Evolutionary conservation across 2,888 invertebrate species (phyloP).

Genomic region (Monoplex corrugatus): DNA sequence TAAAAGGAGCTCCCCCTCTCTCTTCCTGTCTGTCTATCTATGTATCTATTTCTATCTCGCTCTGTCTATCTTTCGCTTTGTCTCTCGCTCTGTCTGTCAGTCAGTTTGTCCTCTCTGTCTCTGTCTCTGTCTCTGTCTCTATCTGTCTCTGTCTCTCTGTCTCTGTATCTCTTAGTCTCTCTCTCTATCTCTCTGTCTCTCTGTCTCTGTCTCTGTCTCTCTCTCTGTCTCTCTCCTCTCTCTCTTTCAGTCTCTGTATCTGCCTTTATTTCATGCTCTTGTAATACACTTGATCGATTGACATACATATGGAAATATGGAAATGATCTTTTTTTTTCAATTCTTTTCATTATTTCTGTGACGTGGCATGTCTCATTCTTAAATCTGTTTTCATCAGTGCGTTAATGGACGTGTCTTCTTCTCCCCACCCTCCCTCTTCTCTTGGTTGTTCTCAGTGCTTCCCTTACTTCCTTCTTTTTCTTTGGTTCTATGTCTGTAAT

Average conservation of each 20-base stretch:
- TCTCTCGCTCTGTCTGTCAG: conserved; percentile 27
- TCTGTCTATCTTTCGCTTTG: background rate
- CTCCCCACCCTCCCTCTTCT: too few relatives aligned
- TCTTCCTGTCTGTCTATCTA: background rate
- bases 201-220: background rate
- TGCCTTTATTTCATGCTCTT: too few relatives aligned
- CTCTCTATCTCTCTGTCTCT: background rate
- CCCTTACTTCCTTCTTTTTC: too few relatives aligned
- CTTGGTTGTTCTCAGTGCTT: too few relatives aligned
- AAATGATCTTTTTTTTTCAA: too few relatives aligned
- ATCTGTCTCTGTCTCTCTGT: conserved; percentile 12
- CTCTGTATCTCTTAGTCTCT: background rate
- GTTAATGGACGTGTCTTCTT: too few relatives aligned
- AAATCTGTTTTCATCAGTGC: too few relatives aligned
- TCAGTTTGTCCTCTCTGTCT: background rate
- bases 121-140: conserved; percentile 17
- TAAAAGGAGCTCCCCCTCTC: background rate
- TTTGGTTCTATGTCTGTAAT: too few relatives aligned
- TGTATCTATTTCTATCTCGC: background rate
- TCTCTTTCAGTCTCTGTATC: background rate
- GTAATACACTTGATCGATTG: too few relatives aligned
- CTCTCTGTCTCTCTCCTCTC: background rate
- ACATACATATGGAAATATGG: too few relatives aligned
- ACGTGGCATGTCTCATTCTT: too few relatives aligned
- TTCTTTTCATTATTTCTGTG: too few relatives aligned